Percentiles rank a stretch among this genome's conserved stretches.
Evolutionary conservation across 2,888 invertebrate species (phyloP).

Genomic region (Epistrophella euchroma): DNA sequence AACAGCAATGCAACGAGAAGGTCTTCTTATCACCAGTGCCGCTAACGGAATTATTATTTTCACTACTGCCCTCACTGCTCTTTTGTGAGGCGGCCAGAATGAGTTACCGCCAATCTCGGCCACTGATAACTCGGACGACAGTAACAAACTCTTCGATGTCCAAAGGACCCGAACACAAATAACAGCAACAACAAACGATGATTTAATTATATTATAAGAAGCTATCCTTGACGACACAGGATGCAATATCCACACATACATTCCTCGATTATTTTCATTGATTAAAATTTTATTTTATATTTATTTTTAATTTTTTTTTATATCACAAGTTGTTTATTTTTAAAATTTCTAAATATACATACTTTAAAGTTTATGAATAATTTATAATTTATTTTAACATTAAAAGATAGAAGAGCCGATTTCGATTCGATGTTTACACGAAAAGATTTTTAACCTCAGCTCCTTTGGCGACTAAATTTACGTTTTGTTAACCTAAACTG

Average conservation of each 20-base stretch:
- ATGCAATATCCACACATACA: conserved; percentile 70
- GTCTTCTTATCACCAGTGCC: conserved; percentile 83
- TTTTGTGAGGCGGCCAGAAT: conserved; percentile 84
- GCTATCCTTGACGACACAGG: conserved; percentile 63
- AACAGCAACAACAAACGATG: background rate
- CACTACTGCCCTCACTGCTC: conserved; percentile 80
- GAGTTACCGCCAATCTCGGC: conserved; percentile 79
- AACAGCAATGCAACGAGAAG: conserved; percentile 84
- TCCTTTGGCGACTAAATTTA: conserved; percentile 70
- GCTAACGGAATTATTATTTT: conserved; percentile 81
- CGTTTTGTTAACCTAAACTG: conserved; percentile 76
- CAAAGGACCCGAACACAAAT: conserved; percentile 32
- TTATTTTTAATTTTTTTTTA: conserved; percentile 75
- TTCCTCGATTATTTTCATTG: conserved; percentile 74
- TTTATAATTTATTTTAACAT: conserved; percentile 41
- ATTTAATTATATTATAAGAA: conserved; percentile 22
- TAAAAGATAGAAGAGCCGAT: conserved; percentile 70
- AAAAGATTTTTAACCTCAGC: conserved; percentile 62
- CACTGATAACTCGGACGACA: conserved; percentile 33
- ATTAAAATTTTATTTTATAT: conserved; percentile 76
- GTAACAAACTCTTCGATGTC: conserved; percentile 36
- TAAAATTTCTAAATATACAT: conserved; percentile 40
- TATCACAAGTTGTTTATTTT: conserved; percentile 59
- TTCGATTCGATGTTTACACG: conserved; percentile 71
- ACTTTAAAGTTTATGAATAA: conserved; percentile 14